Evolutionary conservation across 1,140 invertebrate genomes (phyloP).

Genomic region (Cepaea nemoralis): DNA sequence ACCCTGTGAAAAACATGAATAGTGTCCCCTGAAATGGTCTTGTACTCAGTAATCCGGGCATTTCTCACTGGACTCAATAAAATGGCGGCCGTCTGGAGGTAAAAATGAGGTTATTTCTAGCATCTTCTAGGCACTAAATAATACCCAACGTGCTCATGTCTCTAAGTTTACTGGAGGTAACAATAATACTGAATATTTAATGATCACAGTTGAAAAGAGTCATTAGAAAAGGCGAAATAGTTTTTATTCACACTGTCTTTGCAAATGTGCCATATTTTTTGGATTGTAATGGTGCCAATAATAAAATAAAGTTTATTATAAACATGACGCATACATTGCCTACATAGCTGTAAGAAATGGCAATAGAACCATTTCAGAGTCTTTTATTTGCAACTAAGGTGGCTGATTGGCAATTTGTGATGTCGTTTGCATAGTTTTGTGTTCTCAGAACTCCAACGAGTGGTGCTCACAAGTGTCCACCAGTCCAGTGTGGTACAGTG

Average conservation of each 20-base stretch:
- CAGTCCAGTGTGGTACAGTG: no score
- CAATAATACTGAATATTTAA: background rate
- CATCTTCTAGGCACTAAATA: background rate
- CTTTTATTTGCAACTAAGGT: no score
- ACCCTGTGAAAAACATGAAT: no score
- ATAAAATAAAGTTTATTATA: background rate
- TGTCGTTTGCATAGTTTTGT: no score
- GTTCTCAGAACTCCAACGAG: no score
- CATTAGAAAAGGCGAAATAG: no score
- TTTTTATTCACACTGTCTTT: no score
- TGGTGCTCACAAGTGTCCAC: no score
- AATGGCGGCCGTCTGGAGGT: conserved; percentile 34
- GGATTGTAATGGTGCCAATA: conserved; percentile 7
- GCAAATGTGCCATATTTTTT: background rate
- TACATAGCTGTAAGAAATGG: no score
- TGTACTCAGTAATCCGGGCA: conserved; percentile 1
- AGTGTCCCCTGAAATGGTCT: background rate
- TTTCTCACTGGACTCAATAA: conserved; percentile 30
- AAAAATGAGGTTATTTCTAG: conserved; percentile 12
- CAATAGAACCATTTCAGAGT: no score
- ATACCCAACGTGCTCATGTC: background rate
- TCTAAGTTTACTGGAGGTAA: background rate
- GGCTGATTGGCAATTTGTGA: no score
- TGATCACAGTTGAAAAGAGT: background rate
- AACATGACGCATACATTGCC: background rate